These are phyloP conservation scores for Mechanitis mazaeus DNA, from an alignment of 2,888 invertebrate genomes.

Conservation along the genomic window DNA sequence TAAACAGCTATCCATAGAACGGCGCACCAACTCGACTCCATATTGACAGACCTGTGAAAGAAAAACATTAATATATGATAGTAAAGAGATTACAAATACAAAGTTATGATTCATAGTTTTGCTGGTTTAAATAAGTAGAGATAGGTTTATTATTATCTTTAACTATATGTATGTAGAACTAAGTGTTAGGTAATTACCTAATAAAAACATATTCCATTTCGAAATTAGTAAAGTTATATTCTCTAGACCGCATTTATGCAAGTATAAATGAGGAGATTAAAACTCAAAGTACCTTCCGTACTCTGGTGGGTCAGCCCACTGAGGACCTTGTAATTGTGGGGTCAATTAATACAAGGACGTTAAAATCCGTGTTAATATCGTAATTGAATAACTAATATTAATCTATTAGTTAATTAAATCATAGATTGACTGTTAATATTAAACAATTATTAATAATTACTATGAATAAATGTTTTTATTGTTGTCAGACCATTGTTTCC, in stretches of 20 bases:
- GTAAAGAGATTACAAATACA: no score
- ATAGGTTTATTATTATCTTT: background rate
- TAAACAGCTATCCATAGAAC: slow-evolving; percentile 40
- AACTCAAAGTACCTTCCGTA: slow-evolving; percentile 3
- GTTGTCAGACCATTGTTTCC: background rate
- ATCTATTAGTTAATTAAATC: slow-evolving; percentile 12
- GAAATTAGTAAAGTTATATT: no score
- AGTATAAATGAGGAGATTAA: no score
- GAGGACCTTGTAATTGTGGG: slow-evolving; percentile 10
- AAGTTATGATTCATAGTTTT: background rate
- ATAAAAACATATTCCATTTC: no score
- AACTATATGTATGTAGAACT: no score
- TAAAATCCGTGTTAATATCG: slow-evolving; percentile 6
- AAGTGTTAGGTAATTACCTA: no score
- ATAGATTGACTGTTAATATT: slow-evolving; percentile 8
- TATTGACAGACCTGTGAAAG: slow-evolving; percentile 54
- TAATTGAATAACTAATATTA: background rate
- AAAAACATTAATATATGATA: slow-evolving; percentile 12
- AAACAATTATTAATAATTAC: background rate
- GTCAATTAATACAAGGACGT: slow-evolving; percentile 26
- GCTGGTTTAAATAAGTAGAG: background rate
- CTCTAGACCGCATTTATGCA: no score
- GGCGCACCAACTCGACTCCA: slow-evolving; percentile 54
- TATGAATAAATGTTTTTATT: background rate
- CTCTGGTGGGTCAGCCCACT: slow-evolving; percentile 10